A percentile compares a stretch with the other conserved stretches of the same genome.
These are phyloP conservation scores for Seladonia tumulorum DNA, from an alignment of 2,888 invertebrate genomes.

Conservation along the genomic window DNA sequence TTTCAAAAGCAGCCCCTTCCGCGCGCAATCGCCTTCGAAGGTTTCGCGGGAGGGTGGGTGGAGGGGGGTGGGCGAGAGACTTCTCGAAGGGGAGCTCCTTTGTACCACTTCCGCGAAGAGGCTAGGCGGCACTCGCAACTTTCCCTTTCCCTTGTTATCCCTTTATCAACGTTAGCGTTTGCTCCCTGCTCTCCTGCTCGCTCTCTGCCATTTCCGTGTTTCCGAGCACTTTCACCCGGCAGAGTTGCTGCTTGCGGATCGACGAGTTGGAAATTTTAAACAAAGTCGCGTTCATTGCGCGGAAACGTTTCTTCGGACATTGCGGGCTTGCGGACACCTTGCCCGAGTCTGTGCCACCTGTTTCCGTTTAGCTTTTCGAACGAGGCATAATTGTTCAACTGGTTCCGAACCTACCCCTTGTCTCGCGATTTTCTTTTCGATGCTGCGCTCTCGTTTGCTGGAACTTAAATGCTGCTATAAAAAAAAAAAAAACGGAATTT, in stretches of 20 bases:
- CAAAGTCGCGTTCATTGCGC: background rate
- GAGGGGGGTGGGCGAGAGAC: background rate
- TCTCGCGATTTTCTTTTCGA: background rate
- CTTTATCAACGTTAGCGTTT: conserved; percentile 10
- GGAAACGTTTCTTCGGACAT: background rate
- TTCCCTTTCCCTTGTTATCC: conserved; percentile 20
- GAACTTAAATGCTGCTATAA: background rate
- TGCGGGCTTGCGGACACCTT: background rate
- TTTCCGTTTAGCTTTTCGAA: background rate
- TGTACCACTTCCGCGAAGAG: background rate
- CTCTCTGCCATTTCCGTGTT: background rate
- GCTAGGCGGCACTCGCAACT: background rate
- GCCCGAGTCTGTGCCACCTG: background rate
- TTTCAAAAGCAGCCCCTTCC: background rate
- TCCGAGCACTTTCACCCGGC: background rate
- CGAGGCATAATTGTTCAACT: background rate
- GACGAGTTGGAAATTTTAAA: background rate
- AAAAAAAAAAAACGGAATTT: background rate
- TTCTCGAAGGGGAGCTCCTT: conserved; percentile 6
- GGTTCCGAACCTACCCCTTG: background rate
- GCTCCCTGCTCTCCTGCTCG: background rate
- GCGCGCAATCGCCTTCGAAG: background rate
- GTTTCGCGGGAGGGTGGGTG: background rate
- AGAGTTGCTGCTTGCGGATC: background rate
- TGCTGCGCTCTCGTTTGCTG: background rate